Conservation (phyloP, 1,140 invertebrate species). For the Heliothis subflexa region DNA sequence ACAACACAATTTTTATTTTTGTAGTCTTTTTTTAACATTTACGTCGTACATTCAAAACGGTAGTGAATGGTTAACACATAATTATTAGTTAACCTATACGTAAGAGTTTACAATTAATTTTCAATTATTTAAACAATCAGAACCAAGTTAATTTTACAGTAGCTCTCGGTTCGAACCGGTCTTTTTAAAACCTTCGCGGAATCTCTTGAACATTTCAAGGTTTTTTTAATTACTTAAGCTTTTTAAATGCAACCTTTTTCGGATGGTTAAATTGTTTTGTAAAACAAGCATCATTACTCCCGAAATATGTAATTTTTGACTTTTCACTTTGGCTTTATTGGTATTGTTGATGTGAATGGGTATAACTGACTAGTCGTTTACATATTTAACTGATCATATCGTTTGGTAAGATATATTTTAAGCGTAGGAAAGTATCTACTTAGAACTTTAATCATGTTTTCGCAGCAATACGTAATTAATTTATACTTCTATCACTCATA, state of each 20-base stretch:
- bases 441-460: no score
- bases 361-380: not conserved
- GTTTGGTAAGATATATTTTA: no score
- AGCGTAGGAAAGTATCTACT: no score
- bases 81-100: not conserved
- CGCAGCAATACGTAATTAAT: not conserved
- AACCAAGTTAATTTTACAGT: not conserved
- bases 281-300: slow-evolving; percentile 23
- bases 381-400: not conserved
- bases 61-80: not conserved
- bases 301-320: slow-evolving; percentile 15
- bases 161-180: slow-evolving; percentile 12
- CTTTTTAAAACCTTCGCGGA: not conserved
- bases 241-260: slow-evolving; percentile 9
- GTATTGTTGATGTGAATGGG: not conserved
- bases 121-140: slow-evolving; percentile 17
- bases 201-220: not conserved
- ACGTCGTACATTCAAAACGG: no score
- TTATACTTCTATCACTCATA: not conserved
- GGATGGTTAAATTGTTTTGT: slow-evolving; percentile 22
- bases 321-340: not conserved
- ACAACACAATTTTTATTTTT: no score
- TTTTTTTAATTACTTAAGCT: slow-evolving; percentile 6
- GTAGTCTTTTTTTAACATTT: no score
- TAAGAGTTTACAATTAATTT: not conserved